Evolutionary conservation across 2,113 vertebrate genomes (phyloP), one percentile per base, ranked within the genome.

Genomic region (Connochaetes taurinus): DNA sequence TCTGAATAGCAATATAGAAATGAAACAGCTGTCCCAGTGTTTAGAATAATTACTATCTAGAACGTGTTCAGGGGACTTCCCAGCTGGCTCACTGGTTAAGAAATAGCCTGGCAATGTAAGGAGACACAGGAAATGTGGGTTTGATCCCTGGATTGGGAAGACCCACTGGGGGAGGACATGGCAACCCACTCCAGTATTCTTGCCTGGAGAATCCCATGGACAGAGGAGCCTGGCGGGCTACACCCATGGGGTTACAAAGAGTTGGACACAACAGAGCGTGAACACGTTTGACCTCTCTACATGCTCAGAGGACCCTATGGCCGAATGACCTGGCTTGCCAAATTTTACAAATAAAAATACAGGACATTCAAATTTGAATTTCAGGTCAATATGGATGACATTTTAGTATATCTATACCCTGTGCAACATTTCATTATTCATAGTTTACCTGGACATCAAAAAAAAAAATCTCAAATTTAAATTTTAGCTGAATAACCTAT

Each of bases 371-470:
- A 21, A 62, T 31, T 19, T 76, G 90, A 92, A 53, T 74, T 84
- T 87, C 74, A 62, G 29, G 50, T 23, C 11, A 82, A 83, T 29
- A 71, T 0, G 2, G 13, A 33, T 53, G 16, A 4, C 31, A 31
- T 55, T 50, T 17, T 87, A 71, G 9, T 7, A 27, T 4, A n/a
- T 40, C 1, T 7, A 6, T 9, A 7, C 13, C 19, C 25, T 0
- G 6, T 7, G 15, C 19, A 52, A 25, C 2, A 10, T 53, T 62
- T 71, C 9, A 6, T 29, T n/a, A 87, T 27, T 67, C 53, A 33
- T 5, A 15, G 43, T 58, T 58, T 25, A 60, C 36, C 71, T 55
- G 50, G 50, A 27, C 15, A 13, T 45, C 7, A 50, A 33, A 53
- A 55, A 50, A 55, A 9, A 27, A 33, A 47, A 29, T 50, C 52